Percentiles rank a stretch among this genome's conserved stretches.
Conservation (phyloP, 1,140 invertebrate species). For the Scylla paramamosain region DNA sequence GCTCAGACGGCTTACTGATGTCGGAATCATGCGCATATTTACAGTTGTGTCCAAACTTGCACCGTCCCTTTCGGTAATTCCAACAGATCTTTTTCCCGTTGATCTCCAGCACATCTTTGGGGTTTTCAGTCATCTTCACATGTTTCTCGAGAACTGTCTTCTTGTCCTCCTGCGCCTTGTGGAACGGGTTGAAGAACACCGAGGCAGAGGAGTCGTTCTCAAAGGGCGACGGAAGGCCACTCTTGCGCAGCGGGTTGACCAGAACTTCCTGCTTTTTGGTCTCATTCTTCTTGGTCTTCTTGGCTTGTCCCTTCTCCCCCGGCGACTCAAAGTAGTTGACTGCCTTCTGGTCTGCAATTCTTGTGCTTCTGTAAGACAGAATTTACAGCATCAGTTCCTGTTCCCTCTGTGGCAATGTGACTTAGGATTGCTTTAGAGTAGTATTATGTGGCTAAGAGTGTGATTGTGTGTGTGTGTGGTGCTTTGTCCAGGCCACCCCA, state of each 20-base stretch:
- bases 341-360: conserved; percentile 37
- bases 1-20: conserved; percentile 80
- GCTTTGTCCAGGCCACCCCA: too few species aligned
- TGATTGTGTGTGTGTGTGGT: too few species aligned
- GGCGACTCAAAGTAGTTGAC: conserved; percentile 69
- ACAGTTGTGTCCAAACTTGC: conserved; percentile 94
- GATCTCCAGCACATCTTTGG: conserved; percentile 87
- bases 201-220: conserved; percentile 80
- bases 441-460: too few species aligned
- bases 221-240: conserved; percentile 61
- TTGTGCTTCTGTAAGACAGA: conserved; percentile 39
- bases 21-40: conserved; percentile 95
- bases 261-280: conserved; percentile 58
- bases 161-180: conserved; percentile 93
- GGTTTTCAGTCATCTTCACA: conserved; percentile 93
- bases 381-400: neutral
- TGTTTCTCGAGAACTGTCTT: conserved; percentile 94
- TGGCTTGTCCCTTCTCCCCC: conserved; percentile 25
- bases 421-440: too few species aligned
- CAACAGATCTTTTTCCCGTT: conserved; percentile 95
- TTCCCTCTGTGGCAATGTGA: neutral
- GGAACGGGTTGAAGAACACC: conserved; percentile 94
- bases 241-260: conserved; percentile 67
- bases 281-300: conserved; percentile 61
- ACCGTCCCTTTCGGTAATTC: conserved; percentile 94